These are phyloP conservation scores for Burhinus oedicnemus DNA, from an alignment of 2,113 vertebrate genomes.

Conservation along the genomic window DNA sequence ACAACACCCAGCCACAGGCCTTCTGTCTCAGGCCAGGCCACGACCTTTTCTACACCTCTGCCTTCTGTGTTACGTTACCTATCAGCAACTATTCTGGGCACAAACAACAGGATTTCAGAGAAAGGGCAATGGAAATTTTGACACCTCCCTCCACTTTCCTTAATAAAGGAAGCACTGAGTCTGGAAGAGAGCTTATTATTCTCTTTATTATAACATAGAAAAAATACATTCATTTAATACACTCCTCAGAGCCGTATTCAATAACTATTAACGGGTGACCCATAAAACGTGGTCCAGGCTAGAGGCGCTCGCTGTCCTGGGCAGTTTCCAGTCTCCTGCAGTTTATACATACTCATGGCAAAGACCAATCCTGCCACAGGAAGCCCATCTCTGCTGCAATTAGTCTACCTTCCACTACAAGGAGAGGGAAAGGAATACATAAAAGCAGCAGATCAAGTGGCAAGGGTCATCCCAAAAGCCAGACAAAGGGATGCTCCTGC, in stretches of 20 bases:
- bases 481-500: not conserved
- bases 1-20: not conserved
- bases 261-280: not conserved
- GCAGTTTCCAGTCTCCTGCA: not conserved
- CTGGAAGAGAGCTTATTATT: not conserved
- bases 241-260: not conserved
- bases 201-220: slow-evolving; percentile 12
- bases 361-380: not conserved
- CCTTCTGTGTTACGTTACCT: not conserved
- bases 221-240: not conserved
- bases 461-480: not conserved
- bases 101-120: not conserved
- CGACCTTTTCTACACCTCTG: not conserved
- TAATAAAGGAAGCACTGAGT: not conserved
- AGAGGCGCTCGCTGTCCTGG: not conserved
- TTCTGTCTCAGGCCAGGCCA: not conserved
- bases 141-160: not conserved
- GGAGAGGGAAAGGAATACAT: not conserved
- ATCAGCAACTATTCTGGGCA: not conserved
- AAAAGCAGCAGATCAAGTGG: not conserved
- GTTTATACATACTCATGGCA: not conserved
- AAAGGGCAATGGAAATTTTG: not conserved
- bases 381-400: not conserved
- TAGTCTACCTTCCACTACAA: accelerated
- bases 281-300: not conserved